A percentile compares a stretch with the other conserved stretches of the same genome.
Evolutionary conservation across 2,797 vertebrate genomes (phyloP).

Genomic region (Australoheros facetus): DNA sequence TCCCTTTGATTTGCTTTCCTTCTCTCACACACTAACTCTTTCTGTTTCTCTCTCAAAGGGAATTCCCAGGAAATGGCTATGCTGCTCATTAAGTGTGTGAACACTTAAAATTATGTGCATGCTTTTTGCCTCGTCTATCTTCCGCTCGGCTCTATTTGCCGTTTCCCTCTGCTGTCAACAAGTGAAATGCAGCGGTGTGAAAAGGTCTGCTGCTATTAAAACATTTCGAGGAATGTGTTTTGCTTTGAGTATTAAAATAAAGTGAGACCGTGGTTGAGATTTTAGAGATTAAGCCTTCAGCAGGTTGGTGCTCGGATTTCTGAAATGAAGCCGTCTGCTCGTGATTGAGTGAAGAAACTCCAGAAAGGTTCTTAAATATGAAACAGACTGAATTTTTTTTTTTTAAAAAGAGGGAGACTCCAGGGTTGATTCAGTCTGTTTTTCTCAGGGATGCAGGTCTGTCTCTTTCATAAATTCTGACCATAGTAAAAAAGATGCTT

Average conservation of each 20-base stretch:
- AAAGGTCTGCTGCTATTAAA: neutral
- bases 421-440: neutral
- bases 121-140: conserved; percentile 2
- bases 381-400: neutral
- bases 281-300: neutral
- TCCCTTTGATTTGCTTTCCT: conserved; percentile 50
- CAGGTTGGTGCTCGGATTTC: neutral
- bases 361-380: neutral
- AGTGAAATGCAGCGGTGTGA: neutral
- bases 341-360: neutral
- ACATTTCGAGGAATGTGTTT: neutral
- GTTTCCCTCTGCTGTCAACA: conserved; percentile 17
- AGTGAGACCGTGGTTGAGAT: neutral
- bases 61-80: conserved; percentile 68
- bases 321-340: neutral
- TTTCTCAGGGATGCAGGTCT: neutral
- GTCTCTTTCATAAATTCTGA: neutral
- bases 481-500: neutral
- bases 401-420: neutral
- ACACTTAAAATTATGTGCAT: conserved; percentile 42
- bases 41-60: conserved; percentile 53
- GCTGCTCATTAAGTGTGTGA: conserved; percentile 63
- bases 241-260: neutral
- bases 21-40: conserved; percentile 24
- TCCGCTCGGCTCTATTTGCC: conserved; percentile 17